A percentile compares a stretch with the other conserved stretches of the same genome.
Conservation (phyloP, 1,140 invertebrate species). For the Drosophila bipectinata region DNA sequence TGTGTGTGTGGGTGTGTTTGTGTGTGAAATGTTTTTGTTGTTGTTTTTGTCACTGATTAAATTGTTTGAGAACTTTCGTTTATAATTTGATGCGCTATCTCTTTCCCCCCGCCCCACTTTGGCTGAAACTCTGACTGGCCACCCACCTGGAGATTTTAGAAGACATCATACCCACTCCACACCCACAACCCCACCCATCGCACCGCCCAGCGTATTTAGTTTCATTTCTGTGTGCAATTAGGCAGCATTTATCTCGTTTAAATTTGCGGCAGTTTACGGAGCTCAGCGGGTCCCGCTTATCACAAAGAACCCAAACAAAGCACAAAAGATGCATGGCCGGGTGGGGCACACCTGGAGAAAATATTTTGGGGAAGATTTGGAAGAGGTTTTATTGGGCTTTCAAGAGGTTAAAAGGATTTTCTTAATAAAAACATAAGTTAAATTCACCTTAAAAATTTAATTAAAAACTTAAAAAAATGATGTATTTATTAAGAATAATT, state of each 20-base stretch:
- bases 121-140: no score
- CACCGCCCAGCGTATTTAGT: constrained; percentile 30
- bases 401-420: no score
- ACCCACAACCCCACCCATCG: neutral
- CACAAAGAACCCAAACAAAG: constrained; percentile 56
- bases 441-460: no score
- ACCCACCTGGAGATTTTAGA: constrained; percentile 27
- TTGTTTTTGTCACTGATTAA: constrained; percentile 62
- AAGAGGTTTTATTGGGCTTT: no score
- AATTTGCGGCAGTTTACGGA: constrained; percentile 60
- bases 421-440: no score
- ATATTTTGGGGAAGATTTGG: neutral
- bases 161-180: neutral
- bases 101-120: neutral
- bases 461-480: neutral
- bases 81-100: constrained; percentile 67
- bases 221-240: constrained; percentile 58
- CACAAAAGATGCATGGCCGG: constrained; percentile 30
- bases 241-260: constrained; percentile 73
- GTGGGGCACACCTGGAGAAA: neutral
- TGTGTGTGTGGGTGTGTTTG: constrained; percentile 14
- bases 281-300: constrained; percentile 59
- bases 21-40: constrained; percentile 56
- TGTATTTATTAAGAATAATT: no score
- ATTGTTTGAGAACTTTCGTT: constrained; percentile 75